Conservation (phyloP, 2,797 vertebrate species). For the Clarias laeviceps region DNA sequence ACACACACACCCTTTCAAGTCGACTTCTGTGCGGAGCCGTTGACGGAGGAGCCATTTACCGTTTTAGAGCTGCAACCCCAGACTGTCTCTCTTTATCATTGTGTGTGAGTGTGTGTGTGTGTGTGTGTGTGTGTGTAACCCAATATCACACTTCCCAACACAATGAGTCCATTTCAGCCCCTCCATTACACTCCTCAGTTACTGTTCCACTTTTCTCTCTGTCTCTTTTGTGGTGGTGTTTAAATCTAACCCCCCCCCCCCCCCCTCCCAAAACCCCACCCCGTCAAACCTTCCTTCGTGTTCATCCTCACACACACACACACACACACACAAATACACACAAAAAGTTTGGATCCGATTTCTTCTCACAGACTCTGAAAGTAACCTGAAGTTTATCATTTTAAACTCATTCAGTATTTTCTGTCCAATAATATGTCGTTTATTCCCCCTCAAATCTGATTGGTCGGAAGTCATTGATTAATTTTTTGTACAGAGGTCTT, state of each 20-base stretch:
- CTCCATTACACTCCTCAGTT: constrained; percentile 26
- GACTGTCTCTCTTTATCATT: constrained; percentile 25
- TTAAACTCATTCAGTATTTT: not conserved
- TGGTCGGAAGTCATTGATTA: not conserved
- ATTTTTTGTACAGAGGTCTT: not conserved
- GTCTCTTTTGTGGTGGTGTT: constrained; percentile 37
- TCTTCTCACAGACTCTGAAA: not conserved
- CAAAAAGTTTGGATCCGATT: not conserved
- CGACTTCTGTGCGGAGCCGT: constrained; percentile 18
- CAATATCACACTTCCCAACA: constrained; percentile 40
- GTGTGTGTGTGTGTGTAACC: constrained; percentile 28
- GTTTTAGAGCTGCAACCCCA: constrained; percentile 30
- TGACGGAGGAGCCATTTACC: constrained; percentile 40
- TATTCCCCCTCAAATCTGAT: not conserved
- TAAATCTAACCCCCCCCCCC: constrained; percentile 22
- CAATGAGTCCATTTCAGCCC: constrained; percentile 39
- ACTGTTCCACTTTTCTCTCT: constrained; percentile 32
- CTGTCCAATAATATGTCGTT: not conserved
- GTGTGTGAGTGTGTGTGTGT: constrained; percentile 13
- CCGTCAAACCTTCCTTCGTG: not conserved
- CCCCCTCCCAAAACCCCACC: not conserved
- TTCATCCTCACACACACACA: constrained; percentile 13
- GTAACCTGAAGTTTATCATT: not conserved
- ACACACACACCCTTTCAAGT: constrained; percentile 31
- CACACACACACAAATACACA: not conserved